Evolutionary conservation across 2,113 vertebrate species (phyloP), one percentile per base, ranked within the genome.

Genomic region (Hemibates koningsi): DNA sequence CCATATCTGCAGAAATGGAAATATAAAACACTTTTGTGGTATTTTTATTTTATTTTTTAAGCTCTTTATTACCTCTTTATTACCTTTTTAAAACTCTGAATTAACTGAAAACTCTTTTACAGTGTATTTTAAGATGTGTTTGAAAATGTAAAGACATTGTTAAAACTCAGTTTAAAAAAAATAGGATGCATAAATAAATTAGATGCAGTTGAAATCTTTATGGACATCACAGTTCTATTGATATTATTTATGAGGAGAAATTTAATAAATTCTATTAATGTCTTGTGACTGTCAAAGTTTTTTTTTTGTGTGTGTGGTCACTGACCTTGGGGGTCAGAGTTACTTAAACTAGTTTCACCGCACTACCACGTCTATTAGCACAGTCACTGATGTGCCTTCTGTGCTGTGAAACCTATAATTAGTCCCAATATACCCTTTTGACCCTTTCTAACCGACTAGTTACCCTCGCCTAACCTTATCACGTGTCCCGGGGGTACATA

Each of bases 391-490:
- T 41, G 76, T 56, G 48, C 61, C 8, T 17, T 54, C 16, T 78
- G 17, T 41, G 41, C 41, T 43, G 17, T 53, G 82, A 86, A 87
- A 73, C 88, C 86, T 89, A 21, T 53, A 79, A 85, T 90, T 87
- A 86, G 78, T 81, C 83, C 3, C 16, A 29, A 27, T 21, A 3
- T 78, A 59, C 38, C 79, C 63, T 86, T 80, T 59, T 86, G 71
- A 86, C 71, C 85, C 79, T 41, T 78, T 27, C 71, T 6, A 4
- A 63, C 43, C 13, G 24, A 3, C 41, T 7, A 56, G 10, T 10
- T 21, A 7, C 59, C 32, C 61, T 21, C 24, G 3, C 14, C 27
- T 38, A 17, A 9, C 29, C 56, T 48, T 9, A 48, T 4, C 53
- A 50, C 8, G 16, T 29, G 43, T 38, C 57, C n/a, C 80, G 17